Conservation (phyloP, 2,888 invertebrate species). For the Smittia sp. region DNA sequence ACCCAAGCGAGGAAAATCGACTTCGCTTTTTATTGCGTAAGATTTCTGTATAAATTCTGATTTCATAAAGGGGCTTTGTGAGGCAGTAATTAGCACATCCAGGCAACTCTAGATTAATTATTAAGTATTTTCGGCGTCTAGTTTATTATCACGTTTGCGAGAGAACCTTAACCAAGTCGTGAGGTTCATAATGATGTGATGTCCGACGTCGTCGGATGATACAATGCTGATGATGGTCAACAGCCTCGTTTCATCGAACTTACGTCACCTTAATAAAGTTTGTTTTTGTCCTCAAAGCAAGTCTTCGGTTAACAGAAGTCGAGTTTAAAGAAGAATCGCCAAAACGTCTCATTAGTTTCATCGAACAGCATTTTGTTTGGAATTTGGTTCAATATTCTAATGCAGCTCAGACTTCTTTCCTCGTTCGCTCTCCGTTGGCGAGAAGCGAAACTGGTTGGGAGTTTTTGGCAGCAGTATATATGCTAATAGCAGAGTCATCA, state of each 20-base stretch:
- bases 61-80: not conserved
- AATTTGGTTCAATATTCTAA: not conserved
- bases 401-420: not conserved
- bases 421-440: not conserved
- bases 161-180: too few relatives aligned
- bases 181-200: too few relatives aligned
- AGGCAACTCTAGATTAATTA: not conserved
- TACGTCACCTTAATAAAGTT: not conserved
- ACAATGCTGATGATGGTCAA: not conserved
- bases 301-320: not conserved
- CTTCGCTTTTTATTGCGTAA: not conserved
- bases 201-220: too few relatives aligned
- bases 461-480: not conserved
- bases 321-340: not conserved
- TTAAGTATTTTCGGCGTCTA: not conserved
- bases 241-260: not conserved
- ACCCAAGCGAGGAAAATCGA: slow-evolving; percentile 12
- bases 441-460: not conserved
- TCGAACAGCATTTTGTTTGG: not conserved
- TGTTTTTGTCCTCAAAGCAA: not conserved
- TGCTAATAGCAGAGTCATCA: slow-evolving; percentile 10
- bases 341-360: slow-evolving; percentile 2
- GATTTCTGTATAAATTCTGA: not conserved
- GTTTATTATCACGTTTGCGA: not conserved
- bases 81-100: not conserved